These are phyloP conservation scores for Trichoplusia ni DNA, from an alignment of 1,140 invertebrate species.

Conservation along the genomic window DNA sequence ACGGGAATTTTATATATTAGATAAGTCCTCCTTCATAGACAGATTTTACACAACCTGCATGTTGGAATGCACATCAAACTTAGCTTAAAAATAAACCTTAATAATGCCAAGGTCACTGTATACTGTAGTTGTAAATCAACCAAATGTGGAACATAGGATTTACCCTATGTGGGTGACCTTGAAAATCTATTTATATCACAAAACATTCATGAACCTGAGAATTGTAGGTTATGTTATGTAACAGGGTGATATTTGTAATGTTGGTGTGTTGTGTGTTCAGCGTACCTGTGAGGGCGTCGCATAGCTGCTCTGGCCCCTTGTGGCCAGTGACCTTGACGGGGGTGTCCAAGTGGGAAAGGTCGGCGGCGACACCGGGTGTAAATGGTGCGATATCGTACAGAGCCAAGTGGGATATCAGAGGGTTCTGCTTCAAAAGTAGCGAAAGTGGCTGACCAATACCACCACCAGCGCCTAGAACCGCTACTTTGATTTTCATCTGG, in stretches of 20 bases:
- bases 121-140: not conserved
- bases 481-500: constrained; percentile 92
- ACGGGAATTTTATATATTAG: no score
- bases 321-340: constrained; percentile 91
- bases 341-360: constrained; percentile 98
- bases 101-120: constrained; percentile 18
- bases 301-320: constrained; percentile 88
- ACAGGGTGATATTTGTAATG: constrained; percentile 9
- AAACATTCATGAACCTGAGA: constrained; percentile 38
- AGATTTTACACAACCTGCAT: no score
- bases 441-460: constrained; percentile 99
- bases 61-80: no score
- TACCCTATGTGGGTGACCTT: constrained; percentile 18
- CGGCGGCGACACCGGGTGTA: constrained; percentile 98
- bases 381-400: constrained; percentile 97
- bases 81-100: constrained; percentile 1
- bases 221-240: constrained; percentile 45
- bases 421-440: constrained; percentile 96
- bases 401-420: constrained; percentile 90
- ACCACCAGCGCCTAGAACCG: constrained; percentile 97
- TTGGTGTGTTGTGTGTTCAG: not conserved
- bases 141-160: not conserved
- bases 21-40: no score
- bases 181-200: constrained; percentile 18
- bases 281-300: constrained; percentile 83